Conservation (phyloP, 2,888 invertebrate genomes). For the Apoda limacodes region DNA sequence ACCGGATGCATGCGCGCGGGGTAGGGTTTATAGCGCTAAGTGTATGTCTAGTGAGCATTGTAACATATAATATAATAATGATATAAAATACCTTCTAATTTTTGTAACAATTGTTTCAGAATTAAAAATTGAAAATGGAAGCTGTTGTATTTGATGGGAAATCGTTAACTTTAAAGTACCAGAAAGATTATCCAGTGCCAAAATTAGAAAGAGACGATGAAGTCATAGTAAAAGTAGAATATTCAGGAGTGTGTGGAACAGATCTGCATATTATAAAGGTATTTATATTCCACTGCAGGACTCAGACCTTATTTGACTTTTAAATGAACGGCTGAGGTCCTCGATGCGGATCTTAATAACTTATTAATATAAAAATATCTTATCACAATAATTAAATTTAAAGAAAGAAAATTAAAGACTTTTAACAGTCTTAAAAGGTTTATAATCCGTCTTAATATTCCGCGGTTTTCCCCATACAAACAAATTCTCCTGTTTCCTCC, state of each 20-base stretch:
- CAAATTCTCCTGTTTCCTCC: too few species aligned
- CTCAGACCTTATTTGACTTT: neutral
- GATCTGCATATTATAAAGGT: slow-evolving; percentile 80
- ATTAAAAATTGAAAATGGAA: slow-evolving; percentile 68
- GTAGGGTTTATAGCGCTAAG: too few species aligned
- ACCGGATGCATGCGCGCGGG: too few species aligned
- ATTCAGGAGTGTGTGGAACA: slow-evolving; percentile 78
- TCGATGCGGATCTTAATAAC: neutral
- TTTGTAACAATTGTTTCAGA: too few species aligned
- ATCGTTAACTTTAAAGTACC: slow-evolving; percentile 45
- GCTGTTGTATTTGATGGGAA: slow-evolving; percentile 68
- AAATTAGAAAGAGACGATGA: slow-evolving; percentile 59
- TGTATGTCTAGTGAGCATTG: too few species aligned
- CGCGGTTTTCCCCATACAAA: too few species aligned
- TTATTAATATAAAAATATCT: neutral
- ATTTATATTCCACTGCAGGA: too few species aligned
- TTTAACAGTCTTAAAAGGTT: neutral
- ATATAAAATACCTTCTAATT: too few species aligned
- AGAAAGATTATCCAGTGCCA: slow-evolving; percentile 56
- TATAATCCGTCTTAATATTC: neutral
- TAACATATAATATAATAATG: too few species aligned
- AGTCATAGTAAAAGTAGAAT: slow-evolving; percentile 75
- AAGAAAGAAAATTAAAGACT: neutral
- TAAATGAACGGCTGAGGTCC: neutral
- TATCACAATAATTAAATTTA: neutral